Base-by-base conservation (phyloP, 2,888 invertebrate genomes). In the Chrysina gloriosa region DNA sequence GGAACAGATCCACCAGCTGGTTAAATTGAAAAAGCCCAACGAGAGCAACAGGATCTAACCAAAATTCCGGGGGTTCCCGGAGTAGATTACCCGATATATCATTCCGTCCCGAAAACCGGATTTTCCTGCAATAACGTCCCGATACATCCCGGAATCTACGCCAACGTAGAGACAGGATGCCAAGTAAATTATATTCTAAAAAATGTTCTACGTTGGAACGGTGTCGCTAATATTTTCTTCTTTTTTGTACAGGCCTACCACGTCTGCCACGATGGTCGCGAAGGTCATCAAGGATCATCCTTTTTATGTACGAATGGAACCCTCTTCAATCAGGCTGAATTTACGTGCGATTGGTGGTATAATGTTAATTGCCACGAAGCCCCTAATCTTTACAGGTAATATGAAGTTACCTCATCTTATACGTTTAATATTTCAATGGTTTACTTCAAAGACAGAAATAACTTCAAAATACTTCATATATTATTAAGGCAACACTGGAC, bases 291-390 rank as follows among this genome's bases (percentile, higher is more conserved):
- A 77, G 94, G 94, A 0, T 92, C 94, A 0, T 87, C 91, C 0
- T 94, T 95, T 83, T 87, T 95, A 2, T 95, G 95, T 83, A 90
- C 93, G 58, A 94, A 95, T 77, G 95, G 95, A 1, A 95, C 95
- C 0, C 85, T 95, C 69, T 95, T 95, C 83, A 93, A 93, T 83
- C 95, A 95, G 78, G 88, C 89, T 70, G 91, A 94, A 79, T 95
- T 95, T 76, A 89, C 92, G 1, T 95, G 95, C 76, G 95, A 95
- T 80, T 95, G 94, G 94, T 95, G 95, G 95, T 94, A 94, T 85
- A 95, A 95, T 80, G 94, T 94, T 0, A 90, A 94, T 78, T 95
- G 95, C 76, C 88, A 89, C 2, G 88, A 91, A 69, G 92, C 94
- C n/a, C 85, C 87, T 2, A 84, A 86, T 31, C 88, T 89, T 70